These are phyloP conservation scores for Myiozetetes cayanensis DNA, from an alignment of 2,113 vertebrate genomes.

Conservation along the genomic window DNA sequence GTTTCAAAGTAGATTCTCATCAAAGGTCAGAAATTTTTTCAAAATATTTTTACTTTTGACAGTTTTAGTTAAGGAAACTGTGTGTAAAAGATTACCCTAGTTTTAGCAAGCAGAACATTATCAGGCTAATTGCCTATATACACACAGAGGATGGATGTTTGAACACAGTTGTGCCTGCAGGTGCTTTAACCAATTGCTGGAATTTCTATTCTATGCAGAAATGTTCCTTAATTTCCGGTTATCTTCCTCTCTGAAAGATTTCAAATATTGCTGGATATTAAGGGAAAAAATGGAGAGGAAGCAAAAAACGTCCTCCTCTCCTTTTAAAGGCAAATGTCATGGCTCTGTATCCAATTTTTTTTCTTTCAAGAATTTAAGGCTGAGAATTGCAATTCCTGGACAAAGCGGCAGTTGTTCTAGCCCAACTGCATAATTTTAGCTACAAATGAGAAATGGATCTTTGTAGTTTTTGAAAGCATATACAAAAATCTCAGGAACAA, in stretches of 20 bases:
- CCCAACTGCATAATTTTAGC: not conserved
- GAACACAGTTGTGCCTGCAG: not conserved
- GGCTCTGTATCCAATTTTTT: not conserved
- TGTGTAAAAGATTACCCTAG: not conserved
- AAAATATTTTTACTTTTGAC: not conserved
- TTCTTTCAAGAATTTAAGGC: not conserved
- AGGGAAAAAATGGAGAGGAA: not conserved
- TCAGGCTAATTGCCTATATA: not conserved
- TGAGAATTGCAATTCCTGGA: not conserved
- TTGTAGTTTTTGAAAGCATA: not conserved
- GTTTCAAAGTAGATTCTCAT: not conserved
- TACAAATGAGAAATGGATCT: not conserved
- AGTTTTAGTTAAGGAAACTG: not conserved
- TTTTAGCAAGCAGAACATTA: not conserved
- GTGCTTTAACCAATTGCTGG: not conserved
- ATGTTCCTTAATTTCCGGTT: not conserved
- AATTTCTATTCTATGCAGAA: not conserved
- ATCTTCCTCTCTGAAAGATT: not conserved
- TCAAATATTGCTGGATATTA: not conserved
- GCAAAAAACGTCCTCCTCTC: not conserved
- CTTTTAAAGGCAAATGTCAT: not conserved
- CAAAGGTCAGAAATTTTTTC: not conserved
- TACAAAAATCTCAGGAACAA: not conserved
- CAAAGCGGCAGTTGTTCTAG: not conserved
- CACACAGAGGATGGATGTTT: not conserved